Evolutionary conservation across 2,888 invertebrate genomes (phyloP).

Genomic region (Ecdyonurus torrentis): DNA sequence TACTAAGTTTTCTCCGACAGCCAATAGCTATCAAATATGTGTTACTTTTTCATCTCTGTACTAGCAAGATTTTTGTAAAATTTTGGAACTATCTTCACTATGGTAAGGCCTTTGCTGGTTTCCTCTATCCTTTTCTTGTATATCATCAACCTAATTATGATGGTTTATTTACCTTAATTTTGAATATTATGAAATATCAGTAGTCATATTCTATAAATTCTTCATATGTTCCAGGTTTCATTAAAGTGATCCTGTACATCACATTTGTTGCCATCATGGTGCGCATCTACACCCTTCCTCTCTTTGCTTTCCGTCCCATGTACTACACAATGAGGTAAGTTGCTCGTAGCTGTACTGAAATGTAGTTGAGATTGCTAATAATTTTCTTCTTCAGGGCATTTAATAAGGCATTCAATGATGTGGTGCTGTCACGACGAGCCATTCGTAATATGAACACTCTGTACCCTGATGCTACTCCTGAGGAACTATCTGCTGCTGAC

Average conservation of each 20-base stretch:
- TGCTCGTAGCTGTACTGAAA: neutral
- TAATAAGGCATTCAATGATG: conserved; percentile 94
- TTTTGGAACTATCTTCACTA: too few relatives aligned
- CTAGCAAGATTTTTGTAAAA: too few relatives aligned
- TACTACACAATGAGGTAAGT: conserved; percentile 87
- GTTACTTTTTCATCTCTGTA: too few relatives aligned
- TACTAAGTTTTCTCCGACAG: too few relatives aligned
- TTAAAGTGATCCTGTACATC: conserved; percentile 65
- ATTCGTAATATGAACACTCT: conserved; percentile 97
- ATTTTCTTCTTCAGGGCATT: conserved; percentile 48
- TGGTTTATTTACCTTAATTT: too few relatives aligned
- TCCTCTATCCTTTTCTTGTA: too few relatives aligned
- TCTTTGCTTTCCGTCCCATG: conserved; percentile 98
- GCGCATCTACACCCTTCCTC: conserved; percentile 86
- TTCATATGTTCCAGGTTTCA: conserved; percentile 35
- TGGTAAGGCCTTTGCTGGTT: too few relatives aligned
- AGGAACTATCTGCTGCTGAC: conserved; percentile 80
- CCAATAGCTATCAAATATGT: too few relatives aligned
- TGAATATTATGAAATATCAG: too few relatives aligned
- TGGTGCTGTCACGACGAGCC: conserved; percentile 87
- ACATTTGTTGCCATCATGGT: conserved; percentile 94
- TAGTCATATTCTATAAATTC: too few relatives aligned
- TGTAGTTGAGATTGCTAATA: neutral
- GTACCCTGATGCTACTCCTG: conserved; percentile 89
- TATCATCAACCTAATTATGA: too few relatives aligned